Evolutionary conservation across 2,888 invertebrate species (phyloP).

Genomic region (Metellina segmentata): DNA sequence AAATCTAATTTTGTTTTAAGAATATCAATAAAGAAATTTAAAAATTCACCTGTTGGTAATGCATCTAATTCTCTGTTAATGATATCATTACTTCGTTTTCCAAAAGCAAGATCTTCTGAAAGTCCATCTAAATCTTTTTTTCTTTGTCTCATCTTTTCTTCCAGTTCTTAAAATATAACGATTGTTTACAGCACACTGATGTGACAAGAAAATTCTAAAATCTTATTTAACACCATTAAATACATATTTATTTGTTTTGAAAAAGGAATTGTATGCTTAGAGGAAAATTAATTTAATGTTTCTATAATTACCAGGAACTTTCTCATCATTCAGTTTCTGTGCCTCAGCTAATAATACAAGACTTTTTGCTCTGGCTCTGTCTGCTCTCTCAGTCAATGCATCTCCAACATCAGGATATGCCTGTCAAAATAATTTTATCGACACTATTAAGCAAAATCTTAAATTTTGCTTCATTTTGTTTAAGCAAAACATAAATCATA

Average conservation of each 20-base stretch:
- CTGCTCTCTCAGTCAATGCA: slow-evolving; percentile 76
- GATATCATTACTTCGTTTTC: slow-evolving; percentile 75
- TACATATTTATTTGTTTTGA: background rate
- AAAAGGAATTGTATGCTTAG: background rate
- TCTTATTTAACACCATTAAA: background rate
- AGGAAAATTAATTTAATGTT: background rate
- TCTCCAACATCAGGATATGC: slow-evolving; percentile 77
- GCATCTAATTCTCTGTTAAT: slow-evolving; percentile 77
- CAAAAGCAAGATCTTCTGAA: slow-evolving; percentile 72
- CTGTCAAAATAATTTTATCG: slow-evolving; percentile 31
- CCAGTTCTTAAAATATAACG: slow-evolving; percentile 56
- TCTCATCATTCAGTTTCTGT: slow-evolving; percentile 77
- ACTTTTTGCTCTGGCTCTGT: slow-evolving; percentile 70
- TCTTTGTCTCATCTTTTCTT: slow-evolving; percentile 60
- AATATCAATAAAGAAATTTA: background rate
- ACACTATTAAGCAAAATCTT: background rate
- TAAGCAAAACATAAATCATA: no score
- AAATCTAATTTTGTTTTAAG: background rate
- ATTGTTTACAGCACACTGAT: background rate
- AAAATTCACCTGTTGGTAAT: slow-evolving; percentile 69
- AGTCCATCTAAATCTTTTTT: slow-evolving; percentile 74
- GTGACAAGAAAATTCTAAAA: background rate
- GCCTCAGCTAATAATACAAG: slow-evolving; percentile 76
- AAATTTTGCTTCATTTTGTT: background rate
- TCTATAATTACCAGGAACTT: slow-evolving; percentile 74